phyloP scores from a whole-genome alignment of 2,888 invertebrate genomes.

The Troilus luridus region DNA sequence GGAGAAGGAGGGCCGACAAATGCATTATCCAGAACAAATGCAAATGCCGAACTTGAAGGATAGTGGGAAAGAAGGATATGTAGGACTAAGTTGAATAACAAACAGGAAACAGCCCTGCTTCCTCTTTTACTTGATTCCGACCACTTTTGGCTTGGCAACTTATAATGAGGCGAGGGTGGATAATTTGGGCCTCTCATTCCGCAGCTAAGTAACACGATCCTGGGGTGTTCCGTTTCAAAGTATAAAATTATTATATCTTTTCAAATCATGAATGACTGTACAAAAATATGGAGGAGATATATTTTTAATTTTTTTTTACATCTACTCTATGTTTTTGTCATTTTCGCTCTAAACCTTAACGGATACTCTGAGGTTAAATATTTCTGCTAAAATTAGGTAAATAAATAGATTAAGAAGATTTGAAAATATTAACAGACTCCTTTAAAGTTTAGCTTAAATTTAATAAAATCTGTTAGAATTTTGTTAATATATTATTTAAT shows the following conservation, averaged over 20 bases:
- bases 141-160: neutral
- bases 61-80: slow-evolving; percentile 21
- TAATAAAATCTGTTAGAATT: no score
- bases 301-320: no score
- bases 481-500: no score
- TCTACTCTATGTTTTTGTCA: no score
- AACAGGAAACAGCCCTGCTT: slow-evolving; percentile 47
- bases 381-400: no score
- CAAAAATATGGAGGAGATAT: no score
- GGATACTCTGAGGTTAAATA: no score
- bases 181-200: neutral
- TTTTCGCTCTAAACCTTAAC: no score
- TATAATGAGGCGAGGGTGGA: slow-evolving; percentile 28
- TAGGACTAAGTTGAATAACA: slow-evolving; percentile 21
- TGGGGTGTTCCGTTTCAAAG: neutral
- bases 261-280: no score
- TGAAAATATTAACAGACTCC: no score
- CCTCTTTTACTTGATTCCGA: slow-evolving; percentile 17
- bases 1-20: neutral
- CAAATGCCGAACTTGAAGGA: slow-evolving; percentile 11
- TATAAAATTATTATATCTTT: neutral
- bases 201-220: neutral
- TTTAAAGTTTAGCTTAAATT: no score
- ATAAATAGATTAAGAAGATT: no score
- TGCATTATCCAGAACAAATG: slow-evolving; percentile 26